phyloP scores from a whole-genome alignment of 2,113 vertebrate species.

The Tautogolabrus adspersus region DNA sequence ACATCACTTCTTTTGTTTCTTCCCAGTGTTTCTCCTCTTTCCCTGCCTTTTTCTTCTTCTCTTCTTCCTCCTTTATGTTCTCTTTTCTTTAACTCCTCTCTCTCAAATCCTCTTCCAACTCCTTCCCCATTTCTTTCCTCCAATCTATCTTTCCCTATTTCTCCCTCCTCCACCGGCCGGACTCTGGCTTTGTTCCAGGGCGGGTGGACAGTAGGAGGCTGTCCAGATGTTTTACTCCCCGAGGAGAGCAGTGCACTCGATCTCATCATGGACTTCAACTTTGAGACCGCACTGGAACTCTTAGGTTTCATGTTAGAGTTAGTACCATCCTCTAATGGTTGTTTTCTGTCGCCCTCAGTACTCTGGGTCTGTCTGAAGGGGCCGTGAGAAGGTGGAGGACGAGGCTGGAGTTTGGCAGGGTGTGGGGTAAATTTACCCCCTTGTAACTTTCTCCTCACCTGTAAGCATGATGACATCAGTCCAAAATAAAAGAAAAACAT shows the following conservation, averaged over 20 bases:
- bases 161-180: conserved; percentile 83
- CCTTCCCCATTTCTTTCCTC: conserved; percentile 7
- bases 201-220: conserved; percentile 73
- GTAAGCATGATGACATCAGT: conserved; percentile 75
- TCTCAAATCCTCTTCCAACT: conserved; percentile 6
- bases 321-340: background rate
- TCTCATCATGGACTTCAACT: conserved; percentile 80
- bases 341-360: conserved; percentile 23
- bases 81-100: conserved; percentile 12
- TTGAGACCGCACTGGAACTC: conserved; percentile 56
- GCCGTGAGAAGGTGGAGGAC: conserved; percentile 61
- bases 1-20: conserved; percentile 17
- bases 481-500: conserved; percentile 29
- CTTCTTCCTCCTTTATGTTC: conserved; percentile 28
- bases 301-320: conserved; percentile 3
- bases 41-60: conserved; percentile 35
- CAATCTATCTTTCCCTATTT: conserved; percentile 37
- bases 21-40: conserved; percentile 29
- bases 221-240: conserved; percentile 56
- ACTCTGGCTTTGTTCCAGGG: conserved; percentile 91
- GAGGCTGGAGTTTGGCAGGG: conserved; percentile 50
- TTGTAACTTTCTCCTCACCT: conserved; percentile 79
- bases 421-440: conserved; percentile 48
- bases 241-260: conserved; percentile 70
- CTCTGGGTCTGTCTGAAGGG: conserved; percentile 67